These are phyloP conservation scores for Neolamprologus tretocephalus DNA, from an alignment of 2,113 vertebrate genomes.

Conservation along the genomic window DNA sequence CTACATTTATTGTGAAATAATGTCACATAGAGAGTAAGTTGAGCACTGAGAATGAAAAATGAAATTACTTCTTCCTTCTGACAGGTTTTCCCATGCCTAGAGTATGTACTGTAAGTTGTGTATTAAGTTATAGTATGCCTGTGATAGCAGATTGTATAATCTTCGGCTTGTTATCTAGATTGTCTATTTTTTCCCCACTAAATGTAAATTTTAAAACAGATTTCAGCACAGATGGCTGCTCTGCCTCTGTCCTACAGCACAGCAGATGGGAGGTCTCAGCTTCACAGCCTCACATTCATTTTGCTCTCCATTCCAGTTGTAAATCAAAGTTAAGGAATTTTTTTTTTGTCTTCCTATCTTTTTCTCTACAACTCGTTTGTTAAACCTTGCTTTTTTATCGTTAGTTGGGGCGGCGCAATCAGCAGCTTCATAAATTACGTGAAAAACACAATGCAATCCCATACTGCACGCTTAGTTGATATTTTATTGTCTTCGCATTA, in stretches of 20 bases:
- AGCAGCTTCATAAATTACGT: constrained; percentile 15
- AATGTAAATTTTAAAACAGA: constrained; percentile 55
- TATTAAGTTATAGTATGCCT: constrained; percentile 5
- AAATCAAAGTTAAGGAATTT: constrained; percentile 55
- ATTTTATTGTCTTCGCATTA: not conserved
- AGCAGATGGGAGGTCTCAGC: constrained; percentile 72
- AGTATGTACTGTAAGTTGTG: not conserved
- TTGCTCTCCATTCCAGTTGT: constrained; percentile 63
- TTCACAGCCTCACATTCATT: constrained; percentile 58
- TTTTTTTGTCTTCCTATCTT: not conserved
- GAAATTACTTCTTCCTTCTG: not conserved
- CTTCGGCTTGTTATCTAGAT: constrained; percentile 12
- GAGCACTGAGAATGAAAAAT: constrained; percentile 28
- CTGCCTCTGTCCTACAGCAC: constrained; percentile 46
- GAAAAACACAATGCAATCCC: not conserved
- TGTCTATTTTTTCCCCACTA: constrained; percentile 16
- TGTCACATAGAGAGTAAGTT: not conserved
- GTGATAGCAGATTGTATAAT: constrained; percentile 28
- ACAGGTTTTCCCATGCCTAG: not conserved
- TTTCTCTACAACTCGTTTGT: constrained; percentile 21
- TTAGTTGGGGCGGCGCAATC: not conserved
- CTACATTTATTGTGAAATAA: constrained; percentile 4
- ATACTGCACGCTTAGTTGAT: not conserved
- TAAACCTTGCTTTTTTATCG: constrained; percentile 28
- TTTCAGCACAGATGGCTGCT: constrained; percentile 65